Evolutionary conservation across 2,113 vertebrate species (phyloP).

Genomic region (Passer montanus): DNA sequence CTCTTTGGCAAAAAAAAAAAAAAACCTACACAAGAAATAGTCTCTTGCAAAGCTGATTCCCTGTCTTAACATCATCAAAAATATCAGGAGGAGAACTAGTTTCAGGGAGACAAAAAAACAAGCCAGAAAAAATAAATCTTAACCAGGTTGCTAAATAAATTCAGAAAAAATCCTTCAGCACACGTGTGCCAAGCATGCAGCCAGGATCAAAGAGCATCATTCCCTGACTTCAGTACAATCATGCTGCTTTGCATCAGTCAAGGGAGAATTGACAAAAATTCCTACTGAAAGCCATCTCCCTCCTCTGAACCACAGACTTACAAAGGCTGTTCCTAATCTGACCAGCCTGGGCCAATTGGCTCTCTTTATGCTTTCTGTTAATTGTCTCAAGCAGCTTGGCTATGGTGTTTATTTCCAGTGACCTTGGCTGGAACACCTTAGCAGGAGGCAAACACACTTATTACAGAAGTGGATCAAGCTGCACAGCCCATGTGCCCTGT

Average conservation of each 20-base stretch:
- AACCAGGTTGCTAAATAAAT: not conserved
- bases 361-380: constrained; percentile 1
- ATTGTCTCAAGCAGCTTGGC: constrained; percentile 16
- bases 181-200: not conserved
- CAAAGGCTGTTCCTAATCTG: not conserved
- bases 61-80: not conserved
- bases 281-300: not conserved
- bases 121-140: not conserved
- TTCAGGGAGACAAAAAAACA: not conserved
- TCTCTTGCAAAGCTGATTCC: not conserved
- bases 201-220: not conserved
- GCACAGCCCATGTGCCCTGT: fast-evolving
- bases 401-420: constrained; percentile 7
- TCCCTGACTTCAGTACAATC: not conserved
- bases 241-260: not conserved
- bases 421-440: not conserved
- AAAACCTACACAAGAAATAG: not conserved
- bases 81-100: not conserved
- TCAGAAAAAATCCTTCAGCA: not conserved
- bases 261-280: not conserved
- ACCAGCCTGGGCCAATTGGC: not conserved
- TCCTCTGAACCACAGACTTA: not conserved
- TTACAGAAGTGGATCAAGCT: not conserved
- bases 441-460: not conserved
- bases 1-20: not conserved